phyloP scores from a whole-genome alignment of 2,113 vertebrate species.

The Elaphurus davidianus region DNA sequence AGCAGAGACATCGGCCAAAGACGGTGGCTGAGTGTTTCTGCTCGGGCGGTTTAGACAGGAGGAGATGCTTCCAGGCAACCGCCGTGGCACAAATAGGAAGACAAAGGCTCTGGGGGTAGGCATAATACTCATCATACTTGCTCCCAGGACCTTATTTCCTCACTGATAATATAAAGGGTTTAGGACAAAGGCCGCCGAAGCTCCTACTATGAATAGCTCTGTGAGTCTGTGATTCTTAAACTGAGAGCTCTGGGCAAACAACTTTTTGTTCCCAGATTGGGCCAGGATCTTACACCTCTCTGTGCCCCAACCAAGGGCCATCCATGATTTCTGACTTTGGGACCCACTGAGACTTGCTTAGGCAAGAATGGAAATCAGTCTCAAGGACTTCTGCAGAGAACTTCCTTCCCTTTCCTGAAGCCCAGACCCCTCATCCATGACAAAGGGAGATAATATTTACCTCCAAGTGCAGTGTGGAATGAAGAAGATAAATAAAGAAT shows the following conservation, averaged over 20 bases:
- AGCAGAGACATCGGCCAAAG: not conserved
- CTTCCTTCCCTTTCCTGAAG: not conserved
- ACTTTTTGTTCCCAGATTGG: not conserved
- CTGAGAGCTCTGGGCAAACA: not conserved
- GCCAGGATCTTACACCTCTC: rapidly evolving
- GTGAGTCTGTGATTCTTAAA: not conserved
- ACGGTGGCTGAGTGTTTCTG: not conserved
- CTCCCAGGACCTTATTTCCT: not conserved
- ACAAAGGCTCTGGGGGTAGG: not conserved
- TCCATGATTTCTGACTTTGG: not conserved
- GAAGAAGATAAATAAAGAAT: not conserved
- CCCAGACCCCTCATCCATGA: not conserved
- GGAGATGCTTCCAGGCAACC: not conserved
- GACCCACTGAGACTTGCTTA: not conserved
- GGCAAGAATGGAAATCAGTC: not conserved
- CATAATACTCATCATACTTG: not conserved
- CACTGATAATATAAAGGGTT: not conserved
- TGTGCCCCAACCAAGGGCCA: not conserved
- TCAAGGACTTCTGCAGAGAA: not conserved
- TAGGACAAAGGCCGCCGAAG: not conserved
- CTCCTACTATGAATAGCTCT: not conserved
- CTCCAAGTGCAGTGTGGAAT: not conserved
- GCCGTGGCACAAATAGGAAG: not conserved
- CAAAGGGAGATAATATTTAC: not conserved
- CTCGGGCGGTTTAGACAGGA: not conserved